These are phyloP conservation scores for Cottoperca gobio DNA, from an alignment of 2,797 vertebrate species.

Conservation along the genomic window DNA sequence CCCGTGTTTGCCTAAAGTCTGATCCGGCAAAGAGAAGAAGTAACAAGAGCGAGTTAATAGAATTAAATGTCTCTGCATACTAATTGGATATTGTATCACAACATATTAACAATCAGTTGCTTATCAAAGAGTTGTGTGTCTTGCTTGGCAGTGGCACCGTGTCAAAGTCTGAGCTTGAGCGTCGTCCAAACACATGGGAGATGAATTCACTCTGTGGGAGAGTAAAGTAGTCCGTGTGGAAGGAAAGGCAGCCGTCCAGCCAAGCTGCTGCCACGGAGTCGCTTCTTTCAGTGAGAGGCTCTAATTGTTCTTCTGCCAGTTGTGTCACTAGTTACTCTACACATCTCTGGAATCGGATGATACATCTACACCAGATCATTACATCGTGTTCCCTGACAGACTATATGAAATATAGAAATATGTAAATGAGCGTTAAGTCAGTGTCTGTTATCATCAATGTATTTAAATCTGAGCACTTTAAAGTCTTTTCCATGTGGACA, in stretches of 20 bases:
- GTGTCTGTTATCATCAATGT: too few species aligned
- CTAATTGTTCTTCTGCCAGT: constrained; percentile 24
- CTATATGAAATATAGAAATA: too few species aligned
- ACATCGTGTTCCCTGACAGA: too few species aligned
- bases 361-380: too few species aligned
- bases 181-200: constrained; percentile 73
- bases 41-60: neutral
- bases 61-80: constrained; percentile 17
- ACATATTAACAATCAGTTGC: constrained; percentile 48
- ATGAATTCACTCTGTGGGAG: constrained; percentile 73
- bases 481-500: too few species aligned
- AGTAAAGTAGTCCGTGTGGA: constrained; percentile 61
- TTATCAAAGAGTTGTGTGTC: constrained; percentile 37
- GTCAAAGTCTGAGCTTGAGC: constrained; percentile 57
- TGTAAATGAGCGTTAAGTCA: too few species aligned
- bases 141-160: constrained; percentile 49
- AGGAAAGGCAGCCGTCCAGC: constrained; percentile 70
- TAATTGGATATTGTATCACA: constrained; percentile 44
- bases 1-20: neutral
- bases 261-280: constrained; percentile 71
- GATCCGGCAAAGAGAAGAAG: neutral
- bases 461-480: too few species aligned
- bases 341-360: too few species aligned
- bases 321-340: too few species aligned
- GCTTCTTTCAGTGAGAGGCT: constrained; percentile 40